Percentiles rank a stretch among this genome's conserved stretches.
Evolutionary conservation across 2,797 vertebrate species (phyloP).

Genomic region (Muscicapa striata): DNA sequence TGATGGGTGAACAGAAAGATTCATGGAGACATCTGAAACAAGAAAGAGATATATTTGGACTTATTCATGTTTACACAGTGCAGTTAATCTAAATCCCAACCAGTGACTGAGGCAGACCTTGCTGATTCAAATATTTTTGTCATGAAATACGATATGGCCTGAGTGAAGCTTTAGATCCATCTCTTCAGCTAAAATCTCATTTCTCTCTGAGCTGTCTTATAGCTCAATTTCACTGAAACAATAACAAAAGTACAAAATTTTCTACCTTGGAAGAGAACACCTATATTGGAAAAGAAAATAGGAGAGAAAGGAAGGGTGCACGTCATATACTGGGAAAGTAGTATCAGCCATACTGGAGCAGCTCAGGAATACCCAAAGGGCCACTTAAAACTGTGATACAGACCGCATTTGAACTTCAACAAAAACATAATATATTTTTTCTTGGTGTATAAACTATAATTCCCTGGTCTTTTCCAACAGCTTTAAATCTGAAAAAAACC

Average conservation of each 20-base stretch:
- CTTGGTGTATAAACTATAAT: not conserved
- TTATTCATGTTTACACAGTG: constrained; percentile 28
- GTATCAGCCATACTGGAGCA: not conserved
- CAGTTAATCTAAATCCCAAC: constrained; percentile 2
- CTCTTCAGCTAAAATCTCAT: constrained; percentile 7
- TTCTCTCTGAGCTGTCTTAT: constrained; percentile 13
- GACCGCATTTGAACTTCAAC: not conserved
- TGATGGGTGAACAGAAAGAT: constrained; percentile 33
- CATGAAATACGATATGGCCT: not conserved
- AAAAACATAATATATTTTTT: not conserved
- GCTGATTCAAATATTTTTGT: not conserved
- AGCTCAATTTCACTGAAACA: constrained; percentile 38
- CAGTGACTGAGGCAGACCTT: not conserved
- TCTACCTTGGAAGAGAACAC: constrained; percentile 16
- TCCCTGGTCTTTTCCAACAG: constrained; percentile 11
- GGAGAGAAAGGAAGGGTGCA: not conserved
- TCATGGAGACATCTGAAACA: not conserved
- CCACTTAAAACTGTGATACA: not conserved
- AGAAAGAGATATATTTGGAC: constrained; percentile 6
- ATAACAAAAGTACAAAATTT: not conserved
- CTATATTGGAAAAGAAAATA: not conserved
- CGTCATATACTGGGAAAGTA: not conserved
- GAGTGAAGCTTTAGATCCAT: not conserved
- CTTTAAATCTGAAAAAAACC: not conserved
- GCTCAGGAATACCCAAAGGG: not conserved